Conservation (phyloP, 2,888 invertebrate species). For the Pterobdella sp. region DNA sequence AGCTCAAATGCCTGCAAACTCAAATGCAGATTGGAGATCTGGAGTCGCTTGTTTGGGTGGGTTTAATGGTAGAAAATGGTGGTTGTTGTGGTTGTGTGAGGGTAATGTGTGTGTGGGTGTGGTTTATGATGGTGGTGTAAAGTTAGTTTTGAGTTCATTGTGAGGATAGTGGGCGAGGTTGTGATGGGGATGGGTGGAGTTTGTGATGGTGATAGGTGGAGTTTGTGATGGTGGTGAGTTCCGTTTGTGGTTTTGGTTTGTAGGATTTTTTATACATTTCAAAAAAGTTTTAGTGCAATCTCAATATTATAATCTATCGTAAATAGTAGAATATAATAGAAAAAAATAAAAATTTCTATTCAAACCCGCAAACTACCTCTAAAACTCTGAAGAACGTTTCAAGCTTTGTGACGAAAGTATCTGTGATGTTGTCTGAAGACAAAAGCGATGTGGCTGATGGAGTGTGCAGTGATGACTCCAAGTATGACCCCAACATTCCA, state of each 20-base stretch:
- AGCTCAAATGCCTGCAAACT: slow-evolving; percentile 21
- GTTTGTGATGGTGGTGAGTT: too few relatives aligned
- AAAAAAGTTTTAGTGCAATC: too few relatives aligned
- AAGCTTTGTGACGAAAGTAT: slow-evolving; percentile 2
- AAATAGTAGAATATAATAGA: neutral
- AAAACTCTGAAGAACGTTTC: neutral
- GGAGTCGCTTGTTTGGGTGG: slow-evolving; percentile 19
- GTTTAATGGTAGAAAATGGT: neutral
- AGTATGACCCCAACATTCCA: slow-evolving; percentile 16
- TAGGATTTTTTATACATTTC: too few relatives aligned
- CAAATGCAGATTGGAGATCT: neutral
- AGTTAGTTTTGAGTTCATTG: too few relatives aligned
- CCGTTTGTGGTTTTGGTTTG: too few relatives aligned
- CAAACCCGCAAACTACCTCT: neutral
- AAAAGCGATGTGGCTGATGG: neutral
- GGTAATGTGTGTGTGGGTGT: too few relatives aligned
- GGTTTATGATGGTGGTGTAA: too few relatives aligned
- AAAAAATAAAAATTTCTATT: neutral
- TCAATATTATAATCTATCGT: too few relatives aligned
- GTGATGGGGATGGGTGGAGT: too few relatives aligned
- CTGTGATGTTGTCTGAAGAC: slow-evolving; percentile 12
- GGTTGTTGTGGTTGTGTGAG: too few relatives aligned
- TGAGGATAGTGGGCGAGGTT: too few relatives aligned
- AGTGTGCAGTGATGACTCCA: neutral
- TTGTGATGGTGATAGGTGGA: too few relatives aligned